Percentiles rank a stretch among this genome's conserved stretches.
Conservation (phyloP, 2,888 invertebrate genomes). For the Thymelicus lineola region DNA sequence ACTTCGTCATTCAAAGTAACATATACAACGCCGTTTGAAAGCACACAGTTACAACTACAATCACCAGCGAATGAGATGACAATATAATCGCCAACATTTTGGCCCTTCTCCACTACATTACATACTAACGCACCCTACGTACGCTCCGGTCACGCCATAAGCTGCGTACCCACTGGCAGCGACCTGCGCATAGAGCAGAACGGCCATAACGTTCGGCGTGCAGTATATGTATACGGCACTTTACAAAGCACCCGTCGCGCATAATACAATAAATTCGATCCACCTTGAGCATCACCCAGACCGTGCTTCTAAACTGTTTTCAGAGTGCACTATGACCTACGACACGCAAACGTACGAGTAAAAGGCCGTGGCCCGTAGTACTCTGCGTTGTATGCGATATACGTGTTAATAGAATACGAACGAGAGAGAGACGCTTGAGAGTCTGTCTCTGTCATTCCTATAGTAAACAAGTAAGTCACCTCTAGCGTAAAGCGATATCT, state of each 20-base stretch:
- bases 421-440: neutral
- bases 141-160: neutral
- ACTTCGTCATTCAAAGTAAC: no score
- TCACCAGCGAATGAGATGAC: conserved; percentile 7
- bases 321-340: conserved; percentile 52
- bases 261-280: conserved; percentile 50
- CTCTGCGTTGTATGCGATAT: neutral
- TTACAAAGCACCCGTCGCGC: conserved; percentile 47
- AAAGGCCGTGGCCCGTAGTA: conserved; percentile 17
- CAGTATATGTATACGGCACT: conserved; percentile 33
- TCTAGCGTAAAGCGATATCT: conserved; percentile 47
- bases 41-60: neutral
- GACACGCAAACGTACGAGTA: conserved; percentile 45
- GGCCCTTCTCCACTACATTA: neutral
- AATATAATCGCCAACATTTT: neutral
- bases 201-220: neutral
- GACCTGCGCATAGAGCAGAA: neutral
- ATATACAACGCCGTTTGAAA: no score
- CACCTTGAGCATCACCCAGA: conserved; percentile 48
- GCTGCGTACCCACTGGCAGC: neutral
- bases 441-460: neutral
- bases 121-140: neutral
- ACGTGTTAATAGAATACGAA: neutral
- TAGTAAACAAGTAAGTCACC: neutral
- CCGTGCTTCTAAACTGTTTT: conserved; percentile 48